A percentile compares a stretch with the other conserved stretches of the same genome.
Evolutionary conservation across 2,113 vertebrate genomes (phyloP).

Genomic region (Crocuta crocuta): DNA sequence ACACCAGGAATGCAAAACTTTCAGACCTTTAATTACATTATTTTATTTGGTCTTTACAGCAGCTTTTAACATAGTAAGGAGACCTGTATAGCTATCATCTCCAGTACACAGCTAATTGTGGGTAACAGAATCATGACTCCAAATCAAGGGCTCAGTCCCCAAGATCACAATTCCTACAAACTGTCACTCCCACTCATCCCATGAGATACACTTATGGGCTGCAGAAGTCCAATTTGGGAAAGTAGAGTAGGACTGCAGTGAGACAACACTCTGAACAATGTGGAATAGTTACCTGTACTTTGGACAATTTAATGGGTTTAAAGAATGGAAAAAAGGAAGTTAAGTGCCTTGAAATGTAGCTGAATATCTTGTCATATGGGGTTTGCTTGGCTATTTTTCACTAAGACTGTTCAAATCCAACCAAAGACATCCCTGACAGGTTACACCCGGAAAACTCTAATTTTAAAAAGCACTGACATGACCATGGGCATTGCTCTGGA

Average conservation of each 20-base stretch:
- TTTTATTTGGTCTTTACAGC: background rate
- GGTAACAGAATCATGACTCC: background rate
- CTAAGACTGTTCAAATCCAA: slow-evolving; percentile 28
- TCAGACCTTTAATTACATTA: background rate
- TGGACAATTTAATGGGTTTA: background rate
- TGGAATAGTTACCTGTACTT: background rate
- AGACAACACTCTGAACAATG: too few relatives aligned
- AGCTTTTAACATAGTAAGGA: background rate
- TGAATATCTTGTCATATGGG: background rate
- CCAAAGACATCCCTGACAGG: background rate
- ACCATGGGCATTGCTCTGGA: background rate
- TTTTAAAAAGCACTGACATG: slow-evolving; percentile 9
- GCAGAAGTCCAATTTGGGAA: background rate
- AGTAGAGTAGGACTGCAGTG: background rate
- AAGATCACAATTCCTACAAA: background rate
- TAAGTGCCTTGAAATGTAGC: slow-evolving; percentile 7
- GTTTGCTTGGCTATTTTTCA: background rate
- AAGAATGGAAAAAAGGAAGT: background rate
- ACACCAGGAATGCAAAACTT: background rate
- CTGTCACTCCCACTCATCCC: background rate
- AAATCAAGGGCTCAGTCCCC: background rate
- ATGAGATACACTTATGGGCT: background rate
- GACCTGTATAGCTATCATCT: background rate
- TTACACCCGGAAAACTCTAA: slow-evolving; percentile 29
- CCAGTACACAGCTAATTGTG: background rate